These are phyloP conservation scores for Tipula confusa DNA, from an alignment of 2,888 invertebrate genomes.

Conservation along the genomic window DNA sequence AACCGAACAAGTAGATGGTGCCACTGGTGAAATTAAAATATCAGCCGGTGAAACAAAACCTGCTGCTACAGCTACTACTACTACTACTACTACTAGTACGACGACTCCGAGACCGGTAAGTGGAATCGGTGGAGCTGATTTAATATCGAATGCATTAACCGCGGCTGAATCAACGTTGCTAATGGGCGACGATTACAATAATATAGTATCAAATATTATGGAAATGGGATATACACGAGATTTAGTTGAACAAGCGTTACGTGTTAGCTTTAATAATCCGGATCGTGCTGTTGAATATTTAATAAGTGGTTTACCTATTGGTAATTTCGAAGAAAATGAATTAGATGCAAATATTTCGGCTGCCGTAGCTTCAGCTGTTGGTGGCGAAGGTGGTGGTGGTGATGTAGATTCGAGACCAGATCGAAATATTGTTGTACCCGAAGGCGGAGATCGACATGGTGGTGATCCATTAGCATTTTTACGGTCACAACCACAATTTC, in stretches of 20 bases:
- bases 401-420: neutral
- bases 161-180: constrained; percentile 64
- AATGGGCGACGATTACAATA: constrained; percentile 71
- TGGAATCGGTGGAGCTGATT: neutral
- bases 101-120: neutral
- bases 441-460: constrained; percentile 33
- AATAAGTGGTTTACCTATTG: constrained; percentile 75
- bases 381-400: constrained; percentile 41
- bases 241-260: constrained; percentile 81
- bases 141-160: constrained; percentile 33
- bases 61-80: neutral
- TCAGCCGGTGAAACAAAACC: neutral
- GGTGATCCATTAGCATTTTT: constrained; percentile 84
- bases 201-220: constrained; percentile 83
- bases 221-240: constrained; percentile 90
- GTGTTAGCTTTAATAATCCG: constrained; percentile 95
- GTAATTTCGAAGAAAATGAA: constrained; percentile 52
- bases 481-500: constrained; percentile 91
- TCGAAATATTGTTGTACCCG: constrained; percentile 31
- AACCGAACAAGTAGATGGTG: neutral
- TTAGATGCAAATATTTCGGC: constrained; percentile 34
- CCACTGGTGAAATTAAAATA: neutral
- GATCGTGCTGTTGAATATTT: constrained; percentile 98
- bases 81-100: no score
- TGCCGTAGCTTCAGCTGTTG: constrained; percentile 34